A percentile compares a stretch with the other conserved stretches of the same genome.
Evolutionary conservation across 92 coral and sea anemone genomes (phyloP).

Genomic region (Palythoa heliodiscus): DNA sequence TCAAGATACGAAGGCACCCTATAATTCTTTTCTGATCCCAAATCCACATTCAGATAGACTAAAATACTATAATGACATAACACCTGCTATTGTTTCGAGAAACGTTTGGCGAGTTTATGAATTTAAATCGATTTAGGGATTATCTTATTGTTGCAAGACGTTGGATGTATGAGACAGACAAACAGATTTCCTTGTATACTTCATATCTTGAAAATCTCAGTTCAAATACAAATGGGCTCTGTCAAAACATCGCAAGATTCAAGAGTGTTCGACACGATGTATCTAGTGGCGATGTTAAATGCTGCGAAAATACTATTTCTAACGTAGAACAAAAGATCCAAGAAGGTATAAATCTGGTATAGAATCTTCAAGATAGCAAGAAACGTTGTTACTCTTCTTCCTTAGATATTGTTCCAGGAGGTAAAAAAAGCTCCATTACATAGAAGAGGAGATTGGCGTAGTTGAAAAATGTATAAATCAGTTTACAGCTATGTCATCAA

Average conservation of each 20-base stretch:
- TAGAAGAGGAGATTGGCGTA: neutral
- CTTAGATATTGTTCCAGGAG: neutral
- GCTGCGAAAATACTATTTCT: neutral
- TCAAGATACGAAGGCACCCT: neutral
- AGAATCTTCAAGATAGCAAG: neutral
- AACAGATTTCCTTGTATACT: neutral
- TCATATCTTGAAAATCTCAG: neutral
- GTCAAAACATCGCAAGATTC: neutral
- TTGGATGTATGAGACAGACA: neutral
- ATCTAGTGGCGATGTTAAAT: neutral
- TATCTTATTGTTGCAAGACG: neutral
- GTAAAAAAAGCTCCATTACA: neutral
- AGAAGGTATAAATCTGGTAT: neutral
- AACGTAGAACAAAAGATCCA: neutral
- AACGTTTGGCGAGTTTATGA: neutral
- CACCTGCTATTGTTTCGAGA: neutral
- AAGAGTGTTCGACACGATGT: neutral
- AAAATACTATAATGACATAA: neutral
- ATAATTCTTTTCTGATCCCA: neutral
- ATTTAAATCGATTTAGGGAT: neutral
- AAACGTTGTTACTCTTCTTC: neutral
- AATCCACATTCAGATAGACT: neutral
- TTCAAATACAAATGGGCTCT: neutral
- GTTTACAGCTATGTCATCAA: neutral
- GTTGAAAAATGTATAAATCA: neutral